These are phyloP conservation scores for Lepetodrilus schrolli DNA, from an alignment of 2,888 invertebrate species.

Conservation along the genomic window DNA sequence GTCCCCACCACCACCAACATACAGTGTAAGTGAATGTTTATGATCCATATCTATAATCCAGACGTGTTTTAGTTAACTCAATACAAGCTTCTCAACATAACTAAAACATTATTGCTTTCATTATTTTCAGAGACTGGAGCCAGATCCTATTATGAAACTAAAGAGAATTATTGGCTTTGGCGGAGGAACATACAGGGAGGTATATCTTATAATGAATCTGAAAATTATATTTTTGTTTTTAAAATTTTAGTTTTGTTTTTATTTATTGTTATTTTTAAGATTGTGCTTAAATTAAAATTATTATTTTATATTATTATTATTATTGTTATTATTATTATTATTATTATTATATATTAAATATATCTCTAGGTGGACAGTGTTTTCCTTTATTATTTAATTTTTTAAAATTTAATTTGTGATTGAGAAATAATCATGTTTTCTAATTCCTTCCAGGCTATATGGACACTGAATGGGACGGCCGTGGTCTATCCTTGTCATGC, in stretches of 20 bases:
- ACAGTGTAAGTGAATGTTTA: too few species aligned
- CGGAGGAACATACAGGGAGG: constrained; percentile 68
- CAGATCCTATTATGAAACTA: constrained; percentile 73
- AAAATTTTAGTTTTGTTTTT: too few species aligned
- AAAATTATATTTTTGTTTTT: too few species aligned
- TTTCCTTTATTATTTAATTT: background rate
- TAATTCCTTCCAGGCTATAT: constrained; percentile 68
- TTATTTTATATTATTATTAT: background rate
- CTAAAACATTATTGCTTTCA: background rate
- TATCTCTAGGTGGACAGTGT: background rate
- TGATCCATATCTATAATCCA: too few species aligned
- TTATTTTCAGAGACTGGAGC: constrained; percentile 63
- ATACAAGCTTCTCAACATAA: too few species aligned
- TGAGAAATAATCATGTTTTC: too few species aligned
- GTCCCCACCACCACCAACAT: too few species aligned
- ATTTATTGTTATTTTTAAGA: too few species aligned
- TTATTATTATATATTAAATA: background rate
- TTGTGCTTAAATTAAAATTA: background rate
- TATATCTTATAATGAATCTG: constrained; percentile 55
- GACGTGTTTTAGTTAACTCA: too few species aligned
- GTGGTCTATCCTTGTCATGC: constrained; percentile 75
- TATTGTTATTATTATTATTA: too few species aligned
- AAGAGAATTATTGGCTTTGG: constrained; percentile 74
- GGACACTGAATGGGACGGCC: constrained; percentile 67
- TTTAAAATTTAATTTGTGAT: background rate